These are phyloP conservation scores for Drosophila ustulata DNA, from an alignment of 2,888 invertebrate genomes.

Conservation along the genomic window DNA sequence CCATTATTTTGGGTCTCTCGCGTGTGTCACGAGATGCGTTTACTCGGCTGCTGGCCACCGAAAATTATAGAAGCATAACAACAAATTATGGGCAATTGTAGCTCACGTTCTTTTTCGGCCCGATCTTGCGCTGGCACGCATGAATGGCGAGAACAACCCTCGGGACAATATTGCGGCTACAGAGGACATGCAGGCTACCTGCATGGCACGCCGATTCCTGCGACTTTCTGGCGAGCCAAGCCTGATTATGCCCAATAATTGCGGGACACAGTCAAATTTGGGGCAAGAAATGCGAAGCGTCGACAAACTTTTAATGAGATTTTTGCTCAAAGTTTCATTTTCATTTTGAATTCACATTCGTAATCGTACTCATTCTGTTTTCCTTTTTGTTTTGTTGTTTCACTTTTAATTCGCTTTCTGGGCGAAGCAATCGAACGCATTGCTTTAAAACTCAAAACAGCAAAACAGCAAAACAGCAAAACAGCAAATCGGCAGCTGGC, in stretches of 20 bases:
- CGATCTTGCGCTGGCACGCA: constrained; percentile 26
- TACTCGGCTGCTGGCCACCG: constrained; percentile 44
- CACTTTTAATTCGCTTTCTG: constrained; percentile 19
- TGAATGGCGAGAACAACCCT: constrained; percentile 29
- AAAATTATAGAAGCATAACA: constrained; percentile 32
- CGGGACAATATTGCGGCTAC: neutral
- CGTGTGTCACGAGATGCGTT: constrained; percentile 59
- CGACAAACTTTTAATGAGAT: constrained; percentile 73
- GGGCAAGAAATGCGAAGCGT: constrained; percentile 45
- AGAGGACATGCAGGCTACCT: constrained; percentile 40
- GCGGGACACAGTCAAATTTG: constrained; percentile 42
- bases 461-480: constrained; percentile 43
- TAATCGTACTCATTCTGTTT: constrained; percentile 11
- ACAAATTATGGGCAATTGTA: constrained; percentile 39
- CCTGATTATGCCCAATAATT: constrained; percentile 49
- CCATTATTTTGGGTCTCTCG: constrained; percentile 24
- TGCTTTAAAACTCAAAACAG: constrained; percentile 40
- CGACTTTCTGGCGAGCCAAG: constrained; percentile 1
- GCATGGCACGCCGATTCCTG: constrained; percentile 16
- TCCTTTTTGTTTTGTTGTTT: constrained; percentile 21
- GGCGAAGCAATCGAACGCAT: constrained; percentile 65
- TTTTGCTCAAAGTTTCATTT: constrained; percentile 37
- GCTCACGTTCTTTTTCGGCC: neutral
- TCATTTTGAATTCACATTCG: constrained; percentile 16
- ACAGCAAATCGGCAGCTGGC: constrained; percentile 60